Evolutionary conservation across 2,797 vertebrate genomes (phyloP), one percentile per base, ranked within the genome.

Genomic region (Hoplostethus atlanticus): DNA sequence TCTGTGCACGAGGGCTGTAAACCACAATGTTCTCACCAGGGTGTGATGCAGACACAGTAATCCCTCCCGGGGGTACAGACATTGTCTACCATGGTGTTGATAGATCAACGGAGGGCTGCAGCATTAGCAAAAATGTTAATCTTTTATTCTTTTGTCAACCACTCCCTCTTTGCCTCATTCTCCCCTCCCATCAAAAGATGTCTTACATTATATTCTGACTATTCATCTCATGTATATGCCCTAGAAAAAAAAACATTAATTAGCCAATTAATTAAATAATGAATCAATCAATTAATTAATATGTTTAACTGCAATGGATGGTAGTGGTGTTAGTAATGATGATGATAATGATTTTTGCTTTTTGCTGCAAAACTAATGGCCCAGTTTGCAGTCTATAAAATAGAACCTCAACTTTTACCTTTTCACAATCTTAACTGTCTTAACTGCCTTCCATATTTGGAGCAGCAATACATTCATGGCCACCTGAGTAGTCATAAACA

Each of bases 21-120:
- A 48, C 60, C 84, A 91, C 87, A 91, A 93, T 90, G 81, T 85
- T 52, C 76, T 74, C 89, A 72, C 87, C 92, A 93, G 90, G 91
- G 86, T 92, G 91, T 77, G 79, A 85, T 64, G 67, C 91, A 94
- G 94, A 95, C 93, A 93, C 70, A 76, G 74, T 93, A 95, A 94
- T 94, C 91, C 89, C 70, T 28, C 36, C 87, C 21, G 25, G 65
- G 63, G 78, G 62, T 76, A 62, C 67, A 71, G 52, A 76, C 91
- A 91, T 89, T 84, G 0, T 93, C 81, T 89, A 77, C 76, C 66
- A 77, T 73, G 76, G 87, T 74, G 90, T 87, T 93, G 88, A 89
- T 31, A 79, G 87, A 79, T 90, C 87, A 87, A 74, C 85, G 79
- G 79, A 76, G 78, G 79, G 85, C 81, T 94, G 93, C 93, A 94